A percentile compares a stretch with the other conserved stretches of the same genome.
Conservation (phyloP, 2,888 invertebrate genomes). For the Harpagoxenus sublaevis region DNA sequence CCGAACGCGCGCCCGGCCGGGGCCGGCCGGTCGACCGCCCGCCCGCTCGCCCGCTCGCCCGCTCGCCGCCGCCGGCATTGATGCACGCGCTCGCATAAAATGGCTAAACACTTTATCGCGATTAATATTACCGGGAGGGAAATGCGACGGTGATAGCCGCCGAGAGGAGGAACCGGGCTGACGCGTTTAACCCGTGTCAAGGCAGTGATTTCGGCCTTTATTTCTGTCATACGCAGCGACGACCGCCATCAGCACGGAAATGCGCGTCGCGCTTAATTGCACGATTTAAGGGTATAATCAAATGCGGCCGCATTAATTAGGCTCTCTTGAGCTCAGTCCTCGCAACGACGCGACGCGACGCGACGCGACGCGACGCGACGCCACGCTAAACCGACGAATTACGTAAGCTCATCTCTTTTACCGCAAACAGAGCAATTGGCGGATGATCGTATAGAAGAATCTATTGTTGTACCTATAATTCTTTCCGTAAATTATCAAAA, state of each 20-base stretch:
- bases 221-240: slow-evolving; percentile 49
- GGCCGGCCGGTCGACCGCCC: neutral
- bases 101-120: slow-evolving; percentile 49
- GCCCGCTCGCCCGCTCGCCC: neutral
- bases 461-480: neutral
- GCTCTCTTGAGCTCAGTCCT: neutral
- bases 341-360: neutral
- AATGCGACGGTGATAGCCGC: neutral
- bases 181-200: slow-evolving; percentile 41
- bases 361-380: neutral
- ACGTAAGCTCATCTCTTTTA: neutral
- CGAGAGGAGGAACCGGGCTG: slow-evolving; percentile 10
- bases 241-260: slow-evolving; percentile 17
- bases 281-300: slow-evolving; percentile 42
- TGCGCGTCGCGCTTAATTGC: slow-evolving; percentile 43
- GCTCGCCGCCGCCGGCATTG: slow-evolving; percentile 4
- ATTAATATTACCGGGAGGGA: slow-evolving; percentile 39
- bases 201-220: slow-evolving; percentile 37
- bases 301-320: slow-evolving; percentile 14
- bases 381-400: slow-evolving; percentile 6
- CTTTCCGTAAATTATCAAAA: neutral
- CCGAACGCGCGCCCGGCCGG: slow-evolving; percentile 35
- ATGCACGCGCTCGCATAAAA: slow-evolving; percentile 49
- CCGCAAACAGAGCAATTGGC: neutral
- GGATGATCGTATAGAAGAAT: neutral